Evolutionary conservation across 2,113 vertebrate genomes (phyloP), one percentile per base, ranked within the genome.

Genomic region (Mobula hypostoma): DNA sequence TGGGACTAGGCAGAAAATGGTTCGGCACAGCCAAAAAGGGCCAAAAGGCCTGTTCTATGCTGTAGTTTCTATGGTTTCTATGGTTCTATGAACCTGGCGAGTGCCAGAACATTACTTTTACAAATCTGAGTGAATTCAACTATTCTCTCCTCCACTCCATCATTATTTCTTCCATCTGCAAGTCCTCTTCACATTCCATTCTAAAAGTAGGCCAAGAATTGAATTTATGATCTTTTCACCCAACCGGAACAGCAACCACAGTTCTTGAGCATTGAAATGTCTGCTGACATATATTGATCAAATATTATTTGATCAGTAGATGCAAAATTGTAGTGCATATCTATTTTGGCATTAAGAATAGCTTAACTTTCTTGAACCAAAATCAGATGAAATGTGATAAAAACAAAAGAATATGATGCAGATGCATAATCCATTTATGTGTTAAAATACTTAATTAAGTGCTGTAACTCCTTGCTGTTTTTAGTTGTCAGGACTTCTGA

Each of bases 201-300:
- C 85, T 90, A 2, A n/a, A 63, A n/a, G 27, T 63, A 32, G 14
- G 19, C 61, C 61, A 66, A 32, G 27, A 2, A 63, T 66, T 32
- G 32, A 66, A 87, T n/a, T 58, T 56, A 29, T 90, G 29, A 1
- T 12, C 32, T 90, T 36, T 66, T 36, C 32, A 2, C 15, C 85
- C 11, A 88, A 5, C 32, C 32, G 29, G 83, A 87, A 61, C 27
- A 87, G 58, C 83, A 63, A 6, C 27, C 15, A 63, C 12, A 36
- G 77, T 63, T 88, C 58, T 88, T 88, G 85, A n/a, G n/a, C n/a
- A n/a, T 17, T 68, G 85, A 68, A 90, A 68, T n/a, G 66, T 17
- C 85, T 68, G 85, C 29, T 66, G 61, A 66, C 12, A 32, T 29
- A 29, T 2, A 12, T 90, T n/a, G 82, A 58, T 27, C 48, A 58